Evolutionary conservation across 2,888 invertebrate genomes (phyloP).

Genomic region (Athripsodes cinereus): DNA sequence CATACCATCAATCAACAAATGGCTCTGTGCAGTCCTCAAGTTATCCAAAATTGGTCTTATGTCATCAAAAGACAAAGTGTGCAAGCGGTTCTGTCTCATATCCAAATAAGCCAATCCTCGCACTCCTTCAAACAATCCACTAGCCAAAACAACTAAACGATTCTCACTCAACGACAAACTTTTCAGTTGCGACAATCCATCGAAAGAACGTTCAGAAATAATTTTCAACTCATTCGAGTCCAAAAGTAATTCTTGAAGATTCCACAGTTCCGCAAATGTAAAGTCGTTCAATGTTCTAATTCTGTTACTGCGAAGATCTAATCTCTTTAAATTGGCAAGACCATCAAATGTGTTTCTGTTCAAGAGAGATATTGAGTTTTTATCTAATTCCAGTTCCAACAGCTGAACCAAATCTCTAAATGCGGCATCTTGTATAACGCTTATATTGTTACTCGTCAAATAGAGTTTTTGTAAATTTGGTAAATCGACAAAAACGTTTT

Average conservation of each 20-base stretch:
- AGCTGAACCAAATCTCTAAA: constrained; percentile 69
- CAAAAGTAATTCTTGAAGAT: constrained; percentile 62
- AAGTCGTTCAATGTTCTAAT: constrained; percentile 73
- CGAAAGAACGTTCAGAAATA: constrained; percentile 71
- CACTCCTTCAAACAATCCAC: constrained; percentile 67
- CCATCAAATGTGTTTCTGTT: constrained; percentile 74
- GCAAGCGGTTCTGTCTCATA: constrained; percentile 69
- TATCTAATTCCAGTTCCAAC: constrained; percentile 73
- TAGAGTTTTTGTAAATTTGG: constrained; percentile 68
- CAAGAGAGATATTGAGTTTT: constrained; percentile 67
- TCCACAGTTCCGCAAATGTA: constrained; percentile 73
- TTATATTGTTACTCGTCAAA: constrained; percentile 81
- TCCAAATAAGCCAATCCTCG: constrained; percentile 68
- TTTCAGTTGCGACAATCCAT: constrained; percentile 65
- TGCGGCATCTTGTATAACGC: constrained; percentile 77
- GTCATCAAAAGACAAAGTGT: constrained; percentile 70
- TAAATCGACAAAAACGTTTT: constrained; percentile 66
- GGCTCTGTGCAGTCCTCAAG: constrained; percentile 67
- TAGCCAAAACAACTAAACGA: constrained; percentile 63
- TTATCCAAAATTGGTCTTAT: constrained; percentile 72
- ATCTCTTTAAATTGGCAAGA: constrained; percentile 62
- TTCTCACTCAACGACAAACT: constrained; percentile 72
- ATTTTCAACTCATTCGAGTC: constrained; percentile 65
- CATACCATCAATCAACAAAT: constrained; percentile 73
- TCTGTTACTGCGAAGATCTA: constrained; percentile 69